Conservation (phyloP, 2,888 invertebrate species). For the Yponomeuta evonymella region DNA sequence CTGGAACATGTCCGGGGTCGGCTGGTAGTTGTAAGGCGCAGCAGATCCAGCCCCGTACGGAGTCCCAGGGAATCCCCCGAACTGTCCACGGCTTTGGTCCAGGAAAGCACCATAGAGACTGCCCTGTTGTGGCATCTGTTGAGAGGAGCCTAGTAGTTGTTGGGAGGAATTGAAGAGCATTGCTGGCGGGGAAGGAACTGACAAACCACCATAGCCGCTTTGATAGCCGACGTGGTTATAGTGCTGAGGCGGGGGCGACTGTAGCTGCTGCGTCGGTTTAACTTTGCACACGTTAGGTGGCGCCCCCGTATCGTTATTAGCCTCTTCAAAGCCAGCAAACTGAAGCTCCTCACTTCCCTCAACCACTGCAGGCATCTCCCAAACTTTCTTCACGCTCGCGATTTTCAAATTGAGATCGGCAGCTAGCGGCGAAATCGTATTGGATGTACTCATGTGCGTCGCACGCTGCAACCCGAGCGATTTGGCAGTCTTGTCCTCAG, state of each 20-base stretch:
- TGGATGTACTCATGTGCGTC: slow-evolving; percentile 78
- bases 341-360: slow-evolving; percentile 74
- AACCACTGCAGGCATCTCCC: slow-evolving; percentile 86
- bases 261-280: slow-evolving; percentile 89
- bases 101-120: slow-evolving; percentile 90
- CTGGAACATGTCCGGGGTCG: slow-evolving; percentile 78
- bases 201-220: slow-evolving; percentile 84
- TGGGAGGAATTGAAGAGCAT: slow-evolving; percentile 88
- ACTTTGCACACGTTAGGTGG: slow-evolving; percentile 88
- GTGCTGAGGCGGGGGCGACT: slow-evolving; percentile 80
- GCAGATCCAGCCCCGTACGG: slow-evolving; percentile 82
- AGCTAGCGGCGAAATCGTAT: slow-evolving; percentile 86
- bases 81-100: slow-evolving; percentile 85
- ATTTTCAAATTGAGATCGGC: slow-evolving; percentile 96
- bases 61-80: slow-evolving; percentile 84
- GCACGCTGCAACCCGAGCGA: slow-evolving; percentile 75
- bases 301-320: slow-evolving; percentile 66
- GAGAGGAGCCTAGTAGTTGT: slow-evolving; percentile 69
- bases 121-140: slow-evolving; percentile 81
- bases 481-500: slow-evolving; percentile 81
- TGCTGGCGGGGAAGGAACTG: slow-evolving; percentile 91
- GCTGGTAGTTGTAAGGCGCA: slow-evolving; percentile 85
- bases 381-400: slow-evolving; percentile 93
- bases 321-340: slow-evolving; percentile 63
- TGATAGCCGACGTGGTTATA: slow-evolving; percentile 84